These are phyloP conservation scores for Pelobates cultripes DNA, from an alignment of 2,797 vertebrate genomes.

Conservation along the genomic window DNA sequence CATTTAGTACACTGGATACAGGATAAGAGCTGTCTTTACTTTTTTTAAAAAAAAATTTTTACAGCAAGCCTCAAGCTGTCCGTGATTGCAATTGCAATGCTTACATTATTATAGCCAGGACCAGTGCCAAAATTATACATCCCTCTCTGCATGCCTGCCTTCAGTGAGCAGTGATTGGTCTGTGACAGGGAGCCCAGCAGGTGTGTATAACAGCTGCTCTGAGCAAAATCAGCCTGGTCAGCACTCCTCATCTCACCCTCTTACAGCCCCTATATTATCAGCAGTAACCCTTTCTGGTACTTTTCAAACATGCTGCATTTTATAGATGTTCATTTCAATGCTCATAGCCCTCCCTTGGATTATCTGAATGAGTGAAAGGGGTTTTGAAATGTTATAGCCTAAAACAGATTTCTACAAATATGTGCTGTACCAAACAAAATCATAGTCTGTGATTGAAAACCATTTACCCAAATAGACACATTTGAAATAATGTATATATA, in stretches of 20 bases:
- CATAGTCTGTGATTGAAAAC: too few relatives aligned
- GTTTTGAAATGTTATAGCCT: too few relatives aligned
- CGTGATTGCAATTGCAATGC: background rate
- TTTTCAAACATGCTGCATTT: too few relatives aligned
- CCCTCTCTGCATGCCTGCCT: background rate
- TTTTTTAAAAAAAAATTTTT: too few relatives aligned
- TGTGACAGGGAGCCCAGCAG: constrained; percentile 19
- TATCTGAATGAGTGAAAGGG: too few relatives aligned
- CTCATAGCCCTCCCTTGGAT: too few relatives aligned
- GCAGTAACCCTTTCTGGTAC: too few relatives aligned
- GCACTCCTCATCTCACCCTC: background rate
- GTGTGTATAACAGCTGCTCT: constrained; percentile 2
- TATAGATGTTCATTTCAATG: background rate
- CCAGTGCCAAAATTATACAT: background rate
- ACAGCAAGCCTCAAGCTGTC: background rate
- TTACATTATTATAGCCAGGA: background rate
- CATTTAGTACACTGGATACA: background rate
- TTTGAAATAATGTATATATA: too few relatives aligned
- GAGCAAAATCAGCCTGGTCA: background rate
- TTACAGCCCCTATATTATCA: too few relatives aligned
- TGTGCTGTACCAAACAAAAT: too few relatives aligned
- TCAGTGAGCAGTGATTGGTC: background rate
- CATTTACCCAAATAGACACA: too few relatives aligned
- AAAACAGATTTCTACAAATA: too few relatives aligned
- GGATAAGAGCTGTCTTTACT: background rate